Evolutionary conservation across 2,888 invertebrate species (phyloP), one percentile per base, ranked within the genome.

Genomic region (Lingula anatina): DNA sequence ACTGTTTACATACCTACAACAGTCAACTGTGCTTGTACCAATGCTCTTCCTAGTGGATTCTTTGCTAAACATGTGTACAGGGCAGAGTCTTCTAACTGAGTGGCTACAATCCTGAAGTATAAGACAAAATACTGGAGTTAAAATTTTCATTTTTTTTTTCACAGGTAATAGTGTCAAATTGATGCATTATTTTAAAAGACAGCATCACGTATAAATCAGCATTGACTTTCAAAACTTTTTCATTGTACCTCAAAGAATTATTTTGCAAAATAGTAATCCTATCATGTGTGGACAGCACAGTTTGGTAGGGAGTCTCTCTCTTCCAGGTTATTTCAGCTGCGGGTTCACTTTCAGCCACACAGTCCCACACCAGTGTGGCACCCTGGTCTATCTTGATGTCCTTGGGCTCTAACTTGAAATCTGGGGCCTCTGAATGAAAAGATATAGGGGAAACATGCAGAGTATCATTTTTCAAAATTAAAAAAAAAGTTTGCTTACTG

Each of bases 261-360:
- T 76, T 72, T 7, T 76, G 71, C 18, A 75, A 57, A 9, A 77
- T 69, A 21, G 66, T 57, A 12, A 76, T 42, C 18, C 74, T 50
- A 18, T 70, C 73, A 5, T 57, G 56, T 5, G 59, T 54, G 3
- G 53, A 36, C 3, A 73, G 52, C 5, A 60, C 55, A 15, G 51
- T 54, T n/a, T n/a, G n/a, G n/a, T n/a, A n/a, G n/a, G n/a, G n/a
- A 49, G 58, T 78, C 45, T 81, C 74, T 46, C 80, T 81, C 52
- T 76, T 76, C 86, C 86, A 86, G 2, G 66, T 58, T n/a, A 86
- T 76, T 0, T 62, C 64, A 0, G 86, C 85, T 28, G 78, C 51
- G 0, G 86, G 86, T 53, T 83, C 82, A 0, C 85, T 86, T 15
- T 79, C 71, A 2, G 83, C 83, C 50, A 82, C 76, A 62, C 85